Evolutionary conservation across 1,140 invertebrate species (phyloP).

Genomic region (Delia radicum): DNA sequence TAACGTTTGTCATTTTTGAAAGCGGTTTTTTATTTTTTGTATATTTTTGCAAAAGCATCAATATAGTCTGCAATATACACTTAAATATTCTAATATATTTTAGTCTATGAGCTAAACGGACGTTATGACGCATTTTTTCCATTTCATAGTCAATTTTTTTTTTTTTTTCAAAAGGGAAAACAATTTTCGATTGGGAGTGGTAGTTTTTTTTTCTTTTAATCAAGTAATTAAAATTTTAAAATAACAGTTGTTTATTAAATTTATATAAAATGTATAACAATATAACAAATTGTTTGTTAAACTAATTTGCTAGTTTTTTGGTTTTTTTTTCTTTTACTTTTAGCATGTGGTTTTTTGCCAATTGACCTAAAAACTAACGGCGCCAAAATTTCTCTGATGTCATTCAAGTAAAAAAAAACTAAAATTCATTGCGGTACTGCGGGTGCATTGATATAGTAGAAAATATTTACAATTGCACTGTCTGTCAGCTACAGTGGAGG

Average conservation of each 20-base stretch:
- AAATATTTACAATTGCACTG: too few relatives aligned
- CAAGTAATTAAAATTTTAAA: too few relatives aligned
- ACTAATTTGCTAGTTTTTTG: not conserved
- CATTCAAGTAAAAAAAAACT: not conserved
- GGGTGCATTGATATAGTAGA: not conserved
- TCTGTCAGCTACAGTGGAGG: too few relatives aligned
- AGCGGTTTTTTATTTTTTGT: not conserved
- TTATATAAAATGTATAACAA: not conserved
- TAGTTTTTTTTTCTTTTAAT: not conserved
- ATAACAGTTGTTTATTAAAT: not conserved
- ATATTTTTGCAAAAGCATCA: not conserved
- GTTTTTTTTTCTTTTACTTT: not conserved
- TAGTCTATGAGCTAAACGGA: not conserved
- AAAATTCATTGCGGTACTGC: not conserved
- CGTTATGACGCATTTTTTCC: not conserved
- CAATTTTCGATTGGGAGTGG: not conserved
- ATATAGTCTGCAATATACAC: not conserved
- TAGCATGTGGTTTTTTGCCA: conserved; percentile 8
- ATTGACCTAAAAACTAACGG: conserved; percentile 17
- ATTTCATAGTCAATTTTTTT: not conserved
- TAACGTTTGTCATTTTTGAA: not conserved
- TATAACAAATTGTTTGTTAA: not conserved
- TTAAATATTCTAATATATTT: not conserved
- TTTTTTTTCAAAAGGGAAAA: not conserved
- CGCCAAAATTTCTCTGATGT: conserved; percentile 23